phyloP scores from a whole-genome alignment of 92 coral and sea anemone species.

The Epizoanthus illoricatus region DNA sequence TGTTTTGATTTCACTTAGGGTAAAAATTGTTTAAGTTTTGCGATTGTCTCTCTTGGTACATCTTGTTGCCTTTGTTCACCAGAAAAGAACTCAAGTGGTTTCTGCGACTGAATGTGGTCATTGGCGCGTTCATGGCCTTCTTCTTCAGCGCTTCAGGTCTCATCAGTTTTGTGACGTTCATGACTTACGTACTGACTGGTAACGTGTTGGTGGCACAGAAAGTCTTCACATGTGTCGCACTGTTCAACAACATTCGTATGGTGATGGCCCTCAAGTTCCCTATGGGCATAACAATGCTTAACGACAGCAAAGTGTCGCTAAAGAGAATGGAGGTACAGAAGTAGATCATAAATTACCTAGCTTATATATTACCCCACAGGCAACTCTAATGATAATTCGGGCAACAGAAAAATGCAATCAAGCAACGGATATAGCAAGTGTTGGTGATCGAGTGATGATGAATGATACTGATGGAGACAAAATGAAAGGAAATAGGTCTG shows the following conservation, averaged over 20 bases:
- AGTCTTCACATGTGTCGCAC: slow-evolving; percentile 77
- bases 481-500: too few species aligned
- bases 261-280: slow-evolving; percentile 76
- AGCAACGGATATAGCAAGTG: too few species aligned
- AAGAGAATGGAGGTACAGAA: slow-evolving; percentile 65
- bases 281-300: slow-evolving; percentile 61
- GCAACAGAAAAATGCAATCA: too few species aligned
- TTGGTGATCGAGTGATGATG: too few species aligned
- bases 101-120: slow-evolving; percentile 50
- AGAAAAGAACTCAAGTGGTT: slow-evolving; percentile 77
- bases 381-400: too few species aligned
- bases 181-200: slow-evolving; percentile 71
- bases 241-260: slow-evolving; percentile 69
- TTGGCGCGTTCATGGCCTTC: slow-evolving; percentile 70
- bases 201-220: slow-evolving; percentile 75
- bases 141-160: slow-evolving; percentile 77
- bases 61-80: not conserved
- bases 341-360: too few species aligned
- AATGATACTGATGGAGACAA: too few species aligned
- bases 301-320: slow-evolving; percentile 71
- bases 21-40: not conserved
- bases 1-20: not conserved
- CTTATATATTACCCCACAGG: too few species aligned
- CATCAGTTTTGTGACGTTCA: slow-evolving; percentile 67
- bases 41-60: not conserved